A percentile compares a stretch with the other conserved stretches of the same genome.
Evolutionary conservation across 2,888 invertebrate genomes (phyloP).

Genomic region (Synergus itoensis): DNA sequence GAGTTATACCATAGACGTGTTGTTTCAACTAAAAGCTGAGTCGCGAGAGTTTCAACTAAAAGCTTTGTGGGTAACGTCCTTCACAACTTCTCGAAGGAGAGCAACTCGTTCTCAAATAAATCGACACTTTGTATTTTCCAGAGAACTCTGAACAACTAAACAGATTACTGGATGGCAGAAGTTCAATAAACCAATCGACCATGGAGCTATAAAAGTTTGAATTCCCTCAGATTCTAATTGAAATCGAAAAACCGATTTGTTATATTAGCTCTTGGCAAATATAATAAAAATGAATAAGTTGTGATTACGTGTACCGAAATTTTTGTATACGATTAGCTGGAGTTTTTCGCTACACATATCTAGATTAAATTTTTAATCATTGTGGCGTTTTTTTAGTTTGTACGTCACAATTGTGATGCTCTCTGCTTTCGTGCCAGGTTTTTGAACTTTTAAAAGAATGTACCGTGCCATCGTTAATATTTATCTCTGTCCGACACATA

Average conservation of each 20-base stretch:
- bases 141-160: constrained; percentile 19
- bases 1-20: constrained; percentile 24
- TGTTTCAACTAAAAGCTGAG: constrained; percentile 37
- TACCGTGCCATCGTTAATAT: too few species aligned
- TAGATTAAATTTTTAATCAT: too few species aligned
- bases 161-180: constrained; percentile 15
- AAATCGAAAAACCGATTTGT: too few species aligned
- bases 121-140: constrained; percentile 29
- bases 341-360: too few species aligned
- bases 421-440: too few species aligned
- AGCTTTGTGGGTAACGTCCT: constrained; percentile 28
- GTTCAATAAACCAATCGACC: constrained; percentile 34
- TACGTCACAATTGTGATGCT: not conserved
- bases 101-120: constrained; percentile 14
- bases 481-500: too few species aligned
- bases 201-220: not conserved
- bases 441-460: too few species aligned
- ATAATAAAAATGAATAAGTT: too few species aligned
- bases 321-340: too few species aligned
- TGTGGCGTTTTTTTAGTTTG: too few species aligned
- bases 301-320: too few species aligned
- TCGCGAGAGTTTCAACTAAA: constrained; percentile 36
- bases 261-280: too few species aligned
- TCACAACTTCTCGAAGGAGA: constrained; percentile 19
- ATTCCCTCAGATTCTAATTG: not conserved